Evolutionary conservation across 2,113 vertebrate genomes (phyloP), one percentile per base, ranked within the genome.

Genomic region (Anthoscopus minutus): DNA sequence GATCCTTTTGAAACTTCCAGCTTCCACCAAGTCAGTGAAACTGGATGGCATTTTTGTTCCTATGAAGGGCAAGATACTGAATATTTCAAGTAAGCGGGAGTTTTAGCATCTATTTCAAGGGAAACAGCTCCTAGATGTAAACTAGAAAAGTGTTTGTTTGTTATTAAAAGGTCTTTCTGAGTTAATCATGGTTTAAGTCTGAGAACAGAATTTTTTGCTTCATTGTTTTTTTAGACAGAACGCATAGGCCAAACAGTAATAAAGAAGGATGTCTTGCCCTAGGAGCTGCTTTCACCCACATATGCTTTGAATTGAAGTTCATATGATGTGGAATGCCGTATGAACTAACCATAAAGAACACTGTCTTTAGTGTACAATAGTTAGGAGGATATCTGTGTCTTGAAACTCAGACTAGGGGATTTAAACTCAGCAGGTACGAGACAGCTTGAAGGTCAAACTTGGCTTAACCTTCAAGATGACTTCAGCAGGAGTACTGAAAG

Each of bases 161-260:
- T 69, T 93, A 60, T 87, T 56, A 83, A 56, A 48, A 89, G 28
- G 11, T 24, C 30, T 38, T 54, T 76, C 53, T 73, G 30, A 66
- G 56, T 86, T 89, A 88, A 91, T 71, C 10, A 50, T 65, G 84
- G 35, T 89, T 86, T 70, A 90, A 76, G 58, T 76, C 48, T 57
- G 48, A 81, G 35, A 13, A 79, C 9, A 48, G 33, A 20, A 18
- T 62, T 60, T 57, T 45, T 74, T 48, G 5, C 44, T 76, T 35
- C 13, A 3, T 47, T 60, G 16, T 2, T 35, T 54, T 78, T 90
- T 69, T 15, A 38, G 74, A 67, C 15, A 57, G 37, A 70, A 66
- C 12, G 31, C 25, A 25, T 60, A 84, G 72, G 58, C 79, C 37
- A 96, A 93, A 60, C 27, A 86, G 51, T 82, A 88, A 78, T 87